Evolutionary conservation across 1,140 invertebrate species (phyloP).

Genomic region (Orchestia grillus): DNA sequence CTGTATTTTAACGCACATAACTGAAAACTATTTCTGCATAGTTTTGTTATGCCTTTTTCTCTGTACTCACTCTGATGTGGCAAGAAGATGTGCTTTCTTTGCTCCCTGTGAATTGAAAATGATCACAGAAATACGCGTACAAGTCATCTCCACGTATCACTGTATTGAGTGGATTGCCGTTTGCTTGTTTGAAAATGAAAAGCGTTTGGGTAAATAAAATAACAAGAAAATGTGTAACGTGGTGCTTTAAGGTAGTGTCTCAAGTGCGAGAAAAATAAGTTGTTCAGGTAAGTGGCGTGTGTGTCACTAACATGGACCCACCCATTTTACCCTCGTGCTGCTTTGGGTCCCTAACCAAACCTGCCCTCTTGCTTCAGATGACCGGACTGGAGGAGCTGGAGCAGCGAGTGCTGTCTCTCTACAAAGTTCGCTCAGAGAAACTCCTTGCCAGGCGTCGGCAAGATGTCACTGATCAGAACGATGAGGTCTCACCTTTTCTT

Average conservation of each 20-base stretch:
- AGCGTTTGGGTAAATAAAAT: not conserved
- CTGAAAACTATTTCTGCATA: not conserved
- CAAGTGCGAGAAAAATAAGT: not conserved
- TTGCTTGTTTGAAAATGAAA: not conserved
- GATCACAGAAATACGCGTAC: not conserved
- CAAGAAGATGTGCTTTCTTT: not conserved
- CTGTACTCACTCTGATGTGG: not conserved
- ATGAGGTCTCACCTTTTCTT: constrained; percentile 78
- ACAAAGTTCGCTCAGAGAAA: constrained; percentile 80
- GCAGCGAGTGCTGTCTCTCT: constrained; percentile 80
- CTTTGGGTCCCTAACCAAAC: not conserved
- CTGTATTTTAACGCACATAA: not conserved
- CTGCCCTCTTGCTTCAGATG: constrained; percentile 74
- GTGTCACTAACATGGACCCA: not conserved
- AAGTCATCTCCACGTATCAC: not conserved
- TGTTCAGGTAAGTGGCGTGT: not conserved
- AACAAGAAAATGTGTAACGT: not conserved
- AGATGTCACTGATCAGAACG: constrained; percentile 93
- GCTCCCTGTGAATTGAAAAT: not conserved
- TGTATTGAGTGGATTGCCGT: not conserved
- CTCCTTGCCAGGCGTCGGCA: constrained; percentile 85
- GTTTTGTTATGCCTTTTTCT: not conserved
- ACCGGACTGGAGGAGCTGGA: constrained; percentile 84
- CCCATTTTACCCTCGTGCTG: not conserved
- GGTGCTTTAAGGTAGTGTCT: not conserved